These are phyloP conservation scores for Gymnopithys bicolor DNA, from an alignment of 2,797 vertebrate species.

Conservation along the genomic window DNA sequence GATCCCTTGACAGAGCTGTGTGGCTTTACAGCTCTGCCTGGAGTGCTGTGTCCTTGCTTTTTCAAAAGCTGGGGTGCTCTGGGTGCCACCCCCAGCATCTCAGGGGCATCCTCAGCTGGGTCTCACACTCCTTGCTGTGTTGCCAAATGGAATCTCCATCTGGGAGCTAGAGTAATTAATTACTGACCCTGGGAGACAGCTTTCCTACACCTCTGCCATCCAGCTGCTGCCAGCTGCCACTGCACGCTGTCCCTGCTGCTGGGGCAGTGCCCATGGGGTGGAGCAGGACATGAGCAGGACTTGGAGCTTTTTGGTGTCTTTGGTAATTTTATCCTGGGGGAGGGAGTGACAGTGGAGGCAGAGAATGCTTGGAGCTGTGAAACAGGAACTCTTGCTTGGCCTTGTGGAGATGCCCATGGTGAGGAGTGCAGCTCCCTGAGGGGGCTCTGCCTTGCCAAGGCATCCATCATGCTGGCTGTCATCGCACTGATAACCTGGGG, in stretches of 20 bases:
- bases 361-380: background rate
- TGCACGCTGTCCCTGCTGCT: background rate
- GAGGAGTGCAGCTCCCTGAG: fast-evolving
- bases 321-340: background rate
- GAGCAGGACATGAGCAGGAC: background rate
- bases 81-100: background rate
- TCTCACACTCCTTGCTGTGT: background rate
- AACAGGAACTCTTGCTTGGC: background rate
- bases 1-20: background rate
- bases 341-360: background rate
- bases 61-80: background rate
- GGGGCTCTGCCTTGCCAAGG: background rate
- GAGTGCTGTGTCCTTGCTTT: background rate
- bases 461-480: fast-evolving
- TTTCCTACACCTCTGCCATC: background rate
- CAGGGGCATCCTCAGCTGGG: background rate
- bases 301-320: background rate
- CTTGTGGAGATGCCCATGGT: background rate
- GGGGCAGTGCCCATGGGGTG: background rate
- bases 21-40: background rate
- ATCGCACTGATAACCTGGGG: background rate
- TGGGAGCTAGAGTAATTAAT: background rate
- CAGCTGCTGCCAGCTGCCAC: background rate
- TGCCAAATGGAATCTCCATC: background rate
- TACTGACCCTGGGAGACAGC: background rate